Base-by-base conservation (phyloP, 2,113 vertebrate species). In the Nesoenas mayeri region DNA sequence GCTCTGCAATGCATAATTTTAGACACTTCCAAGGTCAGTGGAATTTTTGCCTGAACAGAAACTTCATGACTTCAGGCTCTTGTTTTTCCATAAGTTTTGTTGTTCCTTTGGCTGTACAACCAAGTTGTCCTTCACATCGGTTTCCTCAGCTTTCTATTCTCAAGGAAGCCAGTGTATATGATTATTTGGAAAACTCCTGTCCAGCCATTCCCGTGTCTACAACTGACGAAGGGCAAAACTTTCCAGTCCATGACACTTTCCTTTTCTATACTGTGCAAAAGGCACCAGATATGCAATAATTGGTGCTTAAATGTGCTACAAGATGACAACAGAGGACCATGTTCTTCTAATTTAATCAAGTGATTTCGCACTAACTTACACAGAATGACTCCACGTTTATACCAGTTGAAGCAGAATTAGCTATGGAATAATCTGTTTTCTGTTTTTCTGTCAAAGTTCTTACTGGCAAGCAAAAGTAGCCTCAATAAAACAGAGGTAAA, bases 11-110 rank as follows among this genome's bases (percentile, higher is more conserved):
- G 77, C 32, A 10, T 60, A 14, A 74, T 71, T 93, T 89, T 67
- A 80, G 77, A 19, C 38, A 16, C 29, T 93, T 83, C n/a, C 53
- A 57, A 80, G 36, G 29, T 74, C 79, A 84, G 42, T 88, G 85
- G 77, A 80, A 86, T 71, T 95, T 96, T 90, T 93, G 28, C 38
- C 72, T 81, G 32, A 88, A 77, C 42, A 84, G 88, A 95, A 86
- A 64, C 53, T 83, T 83, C 48, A 60, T 77, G 44, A 67, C 64
- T 86, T 82, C 70, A 62, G 82, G 79, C 88, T 22, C 2, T 82
- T 60, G 54, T 66, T 88, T 94, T 91, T 51, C 44, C 11, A 0
- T 56, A 62, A 40, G 26, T 81, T 92, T 69, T 86, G 15, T 88
- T 93, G 28, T 71, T 85, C 57, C 11, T 84, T 94, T 80, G 71